Base-by-base conservation (phyloP, 1,140 invertebrate species). In the Heliconius himera region DNA sequence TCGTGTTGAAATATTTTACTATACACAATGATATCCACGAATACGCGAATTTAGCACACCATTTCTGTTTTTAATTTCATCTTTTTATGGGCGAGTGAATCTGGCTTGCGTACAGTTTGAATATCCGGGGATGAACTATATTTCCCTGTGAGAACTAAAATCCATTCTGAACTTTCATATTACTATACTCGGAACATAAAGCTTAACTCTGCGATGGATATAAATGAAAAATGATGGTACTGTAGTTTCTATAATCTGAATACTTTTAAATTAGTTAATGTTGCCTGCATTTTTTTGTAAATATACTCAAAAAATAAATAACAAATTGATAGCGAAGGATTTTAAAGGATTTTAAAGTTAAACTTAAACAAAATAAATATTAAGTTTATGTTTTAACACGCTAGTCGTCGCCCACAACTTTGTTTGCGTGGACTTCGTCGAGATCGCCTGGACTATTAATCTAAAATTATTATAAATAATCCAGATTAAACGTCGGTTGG, bases 51-150 rank as follows among this genome's bases (percentile, higher is more conserved):
- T 72, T 41, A 18, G 33, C 18, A 72, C 70, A 72, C 70, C 70
- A 72, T 72, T 72, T 72, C 70, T 72, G 33, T 72, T 72, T 72
- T 72, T 72, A 72, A 72, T 72, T 72, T 72, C 36, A 72, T 72
- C 70, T 72, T 72, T 72, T 72, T 72, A 72, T 33, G 73, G 49
- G 18, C 49, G 73, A 26, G 49, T 33, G 73, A 33, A n/a, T 74
- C 73, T 74, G 73, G 73, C 41, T 74, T 46, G 26, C 73, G 3
- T 74, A 51, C 49, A 74, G 41, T 74, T 74, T 54, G 49, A 51
- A 74, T 74, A 74, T 74, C 49, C 73, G 26, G 73, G 22, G 49
- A 51, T 74, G 73, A 74, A 74, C 73, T 73, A 51, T 54, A 74
- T 74, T 56, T 56, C 41, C 49, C 49, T 51, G 18, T 33, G 73